Percentiles rank a stretch among this genome's conserved stretches.
Conservation (phyloP, 2,888 invertebrate species). For the Kuschelorhynchus macadamiae region DNA sequence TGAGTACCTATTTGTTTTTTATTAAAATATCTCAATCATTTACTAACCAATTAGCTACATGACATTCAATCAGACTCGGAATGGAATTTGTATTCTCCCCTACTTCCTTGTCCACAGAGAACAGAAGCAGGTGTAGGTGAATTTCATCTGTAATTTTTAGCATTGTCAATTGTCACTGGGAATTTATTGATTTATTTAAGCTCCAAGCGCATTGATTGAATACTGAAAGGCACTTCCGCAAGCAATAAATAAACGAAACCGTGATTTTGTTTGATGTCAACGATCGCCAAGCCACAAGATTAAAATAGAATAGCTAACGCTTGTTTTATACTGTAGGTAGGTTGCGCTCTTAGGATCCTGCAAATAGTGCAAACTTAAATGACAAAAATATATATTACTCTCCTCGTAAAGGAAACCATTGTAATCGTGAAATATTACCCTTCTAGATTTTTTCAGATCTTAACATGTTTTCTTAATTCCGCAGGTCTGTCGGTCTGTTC, state of each 20-base stretch:
- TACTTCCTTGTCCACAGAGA: not conserved
- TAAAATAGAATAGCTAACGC: conserved; percentile 68
- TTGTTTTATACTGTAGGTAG: not conserved
- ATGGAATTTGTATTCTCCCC: conserved; percentile 3
- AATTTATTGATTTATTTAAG: conserved; percentile 27
- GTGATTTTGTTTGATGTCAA: conserved; percentile 17
- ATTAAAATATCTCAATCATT: no score
- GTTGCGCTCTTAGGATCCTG: not conserved
- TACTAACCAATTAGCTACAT: no score
- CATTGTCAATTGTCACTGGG: conserved; percentile 17
- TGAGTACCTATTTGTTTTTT: no score
- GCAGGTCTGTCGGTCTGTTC: no score
- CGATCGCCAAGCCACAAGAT: conserved; percentile 15
- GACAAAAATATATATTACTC: not conserved
- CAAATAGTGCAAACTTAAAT: not conserved
- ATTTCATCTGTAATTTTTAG: conserved; percentile 18
- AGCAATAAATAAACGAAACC: conserved; percentile 14
- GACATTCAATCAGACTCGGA: no score
- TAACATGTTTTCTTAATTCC: no score
- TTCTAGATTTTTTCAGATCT: no score
- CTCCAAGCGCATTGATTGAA: conserved; percentile 23
- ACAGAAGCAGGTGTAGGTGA: conserved; percentile 22
- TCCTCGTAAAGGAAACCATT: no score
- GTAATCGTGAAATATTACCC: no score
- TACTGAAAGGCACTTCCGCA: conserved; percentile 30